Base-by-base conservation (phyloP, 2,797 vertebrate genomes). In the Ciconia nigra region DNA sequence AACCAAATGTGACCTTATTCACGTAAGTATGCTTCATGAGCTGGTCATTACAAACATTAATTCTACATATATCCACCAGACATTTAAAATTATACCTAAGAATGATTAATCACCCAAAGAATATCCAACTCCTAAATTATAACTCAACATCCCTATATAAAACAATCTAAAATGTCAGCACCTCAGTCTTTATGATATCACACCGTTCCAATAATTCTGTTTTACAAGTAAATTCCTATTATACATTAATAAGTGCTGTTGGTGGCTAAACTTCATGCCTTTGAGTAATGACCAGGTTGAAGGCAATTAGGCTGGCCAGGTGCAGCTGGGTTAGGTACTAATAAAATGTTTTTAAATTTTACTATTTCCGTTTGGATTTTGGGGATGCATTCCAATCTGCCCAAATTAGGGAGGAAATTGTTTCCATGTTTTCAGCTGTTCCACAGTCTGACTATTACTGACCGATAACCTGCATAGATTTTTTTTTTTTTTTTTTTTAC, bases 281-380 rank as follows among this genome's bases (percentile, higher is more conserved):
- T 96, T 97, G 97, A 98, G 98, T 98, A 98, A 98, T 97, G 97
- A 98, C 97, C 97, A 87, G 89, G 98, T 97, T 98, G 98, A 98
- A 98, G 99, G 99, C 99, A 99, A 99, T 99, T 99, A 99, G 98
- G 98, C 98, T 15, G 80, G 98, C 99, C 99, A 99, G 99, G 99
- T 99, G 99, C 99, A 98, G 98, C 97, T 84, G 98, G 97, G 98
- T 98, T 98, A 98, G 98, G 98, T 98, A 98, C 98, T 97, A 98
- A 98, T 98, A 99, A 99, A 97, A 99, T 97, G 98, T 98, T 99
- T 98, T 98, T 97, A 98, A 98, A 99, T 99, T 99, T 99, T 99
- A 99, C 98, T 99, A 98, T 99, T 99, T 99, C 99, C 99, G 97
- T 89, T 98, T 97, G 98, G 98, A 99, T 99, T 98, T 98, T 95